Evolutionary conservation across 1,140 invertebrate genomes (phyloP).

Genomic region (Drosophila biarmipes): DNA sequence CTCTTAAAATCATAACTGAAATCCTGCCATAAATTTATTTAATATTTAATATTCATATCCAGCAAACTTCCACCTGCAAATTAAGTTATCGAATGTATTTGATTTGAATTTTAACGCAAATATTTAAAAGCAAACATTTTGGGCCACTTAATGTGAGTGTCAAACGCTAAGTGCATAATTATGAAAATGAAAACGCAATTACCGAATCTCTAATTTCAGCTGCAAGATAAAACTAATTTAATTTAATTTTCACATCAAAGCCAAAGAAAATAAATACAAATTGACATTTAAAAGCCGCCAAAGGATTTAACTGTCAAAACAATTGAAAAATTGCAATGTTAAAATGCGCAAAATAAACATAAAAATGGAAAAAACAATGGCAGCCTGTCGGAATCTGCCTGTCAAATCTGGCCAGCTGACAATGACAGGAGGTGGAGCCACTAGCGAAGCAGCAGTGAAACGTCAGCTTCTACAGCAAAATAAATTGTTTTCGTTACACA

Average conservation of each 20-base stretch:
- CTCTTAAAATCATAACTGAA: no score
- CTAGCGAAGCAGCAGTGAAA: conserved; percentile 10
- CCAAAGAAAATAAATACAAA: conserved; percentile 66
- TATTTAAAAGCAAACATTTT: background rate
- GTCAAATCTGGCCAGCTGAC: conserved; percentile 71
- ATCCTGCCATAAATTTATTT: no score
- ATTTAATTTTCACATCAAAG: conserved; percentile 25
- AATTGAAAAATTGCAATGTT: conserved; percentile 1
- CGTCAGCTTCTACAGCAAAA: conserved; percentile 64
- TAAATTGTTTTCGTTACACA: conserved; percentile 79
- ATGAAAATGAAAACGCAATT: conserved; percentile 47
- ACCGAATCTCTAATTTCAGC: conserved; percentile 3
- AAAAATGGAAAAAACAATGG: conserved; percentile 44
- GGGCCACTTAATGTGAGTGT: background rate
- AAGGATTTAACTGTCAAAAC: conserved; percentile 22
- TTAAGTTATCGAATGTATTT: background rate
- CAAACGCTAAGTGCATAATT: background rate
- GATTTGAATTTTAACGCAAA: background rate
- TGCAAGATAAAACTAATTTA: background rate
- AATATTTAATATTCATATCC: no score
- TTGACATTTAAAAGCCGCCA: conserved; percentile 34
- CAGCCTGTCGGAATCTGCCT: conserved; percentile 32
- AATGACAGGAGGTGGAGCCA: conserved; percentile 40
- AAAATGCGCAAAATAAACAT: conserved; percentile 61
- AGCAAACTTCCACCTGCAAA: background rate